Conservation (phyloP, 2,888 invertebrate species). For the Lordiphosa andalusiaca region DNA sequence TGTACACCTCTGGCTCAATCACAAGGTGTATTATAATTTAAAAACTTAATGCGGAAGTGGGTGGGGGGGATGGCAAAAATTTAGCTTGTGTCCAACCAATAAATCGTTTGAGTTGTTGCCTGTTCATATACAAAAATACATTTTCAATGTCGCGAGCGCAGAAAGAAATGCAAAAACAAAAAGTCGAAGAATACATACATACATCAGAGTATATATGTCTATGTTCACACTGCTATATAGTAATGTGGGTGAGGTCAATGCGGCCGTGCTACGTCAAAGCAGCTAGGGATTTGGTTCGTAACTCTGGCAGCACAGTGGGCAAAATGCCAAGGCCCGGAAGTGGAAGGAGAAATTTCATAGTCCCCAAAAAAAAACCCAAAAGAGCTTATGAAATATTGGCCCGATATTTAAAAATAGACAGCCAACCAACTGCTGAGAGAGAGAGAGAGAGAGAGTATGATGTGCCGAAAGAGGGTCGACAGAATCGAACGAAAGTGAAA, state of each 20-base stretch:
- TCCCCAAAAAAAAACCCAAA: neutral
- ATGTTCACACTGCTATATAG: conserved; percentile 23
- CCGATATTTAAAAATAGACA: conserved; percentile 30
- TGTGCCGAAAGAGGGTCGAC: conserved; percentile 13
- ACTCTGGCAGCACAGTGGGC: conserved; percentile 69
- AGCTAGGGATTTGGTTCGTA: conserved; percentile 9
- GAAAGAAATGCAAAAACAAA: conserved; percentile 16
- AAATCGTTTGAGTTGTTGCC: conserved; percentile 28
- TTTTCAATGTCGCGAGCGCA: conserved; percentile 50
- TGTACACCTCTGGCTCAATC: conserved; percentile 6
- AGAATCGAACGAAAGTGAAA: conserved; percentile 31
- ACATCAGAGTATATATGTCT: conserved; percentile 8
- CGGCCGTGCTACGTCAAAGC: conserved; percentile 25
- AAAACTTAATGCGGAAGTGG: conserved; percentile 46
- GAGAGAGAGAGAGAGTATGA: neutral
- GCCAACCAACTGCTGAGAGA: neutral
- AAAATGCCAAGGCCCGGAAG: conserved; percentile 60
- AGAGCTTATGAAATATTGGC: conserved; percentile 19
- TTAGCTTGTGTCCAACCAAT: conserved; percentile 36
- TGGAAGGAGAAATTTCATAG: conserved; percentile 16
- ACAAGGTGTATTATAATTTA: conserved; percentile 18
- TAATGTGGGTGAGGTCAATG: conserved; percentile 67
- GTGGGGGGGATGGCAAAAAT: neutral
- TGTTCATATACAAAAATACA: conserved; percentile 35
- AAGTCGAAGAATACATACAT: conserved; percentile 12